Percentiles rank a stretch among this genome's conserved stretches.
phyloP scores from a whole-genome alignment of 92 coral and sea anemone genomes.

The Epizoanthus rinbou region DNA sequence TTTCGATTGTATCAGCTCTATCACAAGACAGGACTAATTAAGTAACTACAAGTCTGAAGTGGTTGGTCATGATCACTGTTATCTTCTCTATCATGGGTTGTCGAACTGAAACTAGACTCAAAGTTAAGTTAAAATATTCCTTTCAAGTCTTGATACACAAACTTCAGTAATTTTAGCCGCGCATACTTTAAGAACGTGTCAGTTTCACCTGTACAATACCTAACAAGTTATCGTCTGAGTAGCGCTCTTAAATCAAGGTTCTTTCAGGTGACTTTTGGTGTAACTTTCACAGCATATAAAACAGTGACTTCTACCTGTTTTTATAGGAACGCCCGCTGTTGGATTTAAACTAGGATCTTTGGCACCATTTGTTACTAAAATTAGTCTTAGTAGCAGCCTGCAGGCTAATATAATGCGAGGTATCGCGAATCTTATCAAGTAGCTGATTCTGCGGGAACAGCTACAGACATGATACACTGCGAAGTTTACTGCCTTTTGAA shows the following conservation, averaged over 20 bases:
- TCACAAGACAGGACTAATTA: conserved; percentile 18
- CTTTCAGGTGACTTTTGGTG: not conserved
- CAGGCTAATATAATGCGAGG: conserved; percentile 1
- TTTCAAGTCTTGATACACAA: not conserved
- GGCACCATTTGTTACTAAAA: not conserved
- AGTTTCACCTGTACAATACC: not conserved
- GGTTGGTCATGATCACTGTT: conserved; percentile 2
- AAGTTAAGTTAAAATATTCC: not conserved
- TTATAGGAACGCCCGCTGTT: not conserved
- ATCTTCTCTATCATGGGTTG: conserved; percentile 1
- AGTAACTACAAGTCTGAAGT: conserved; percentile 4
- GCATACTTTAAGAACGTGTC: not conserved
- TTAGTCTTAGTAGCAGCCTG: not conserved
- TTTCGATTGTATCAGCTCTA: conserved; percentile 13
- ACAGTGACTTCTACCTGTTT: not conserved
- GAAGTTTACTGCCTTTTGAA: not conserved
- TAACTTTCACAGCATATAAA: not conserved
- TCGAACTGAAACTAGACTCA: conserved; percentile 3
- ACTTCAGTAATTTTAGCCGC: not conserved
- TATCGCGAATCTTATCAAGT: not conserved
- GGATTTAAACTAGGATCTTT: not conserved
- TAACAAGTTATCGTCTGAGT: not conserved
- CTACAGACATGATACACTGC: not conserved
- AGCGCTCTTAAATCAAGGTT: not conserved
- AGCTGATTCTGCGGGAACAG: not conserved